phyloP scores from a whole-genome alignment of 2,888 invertebrate species.

The Metopia argyrocephala region DNA sequence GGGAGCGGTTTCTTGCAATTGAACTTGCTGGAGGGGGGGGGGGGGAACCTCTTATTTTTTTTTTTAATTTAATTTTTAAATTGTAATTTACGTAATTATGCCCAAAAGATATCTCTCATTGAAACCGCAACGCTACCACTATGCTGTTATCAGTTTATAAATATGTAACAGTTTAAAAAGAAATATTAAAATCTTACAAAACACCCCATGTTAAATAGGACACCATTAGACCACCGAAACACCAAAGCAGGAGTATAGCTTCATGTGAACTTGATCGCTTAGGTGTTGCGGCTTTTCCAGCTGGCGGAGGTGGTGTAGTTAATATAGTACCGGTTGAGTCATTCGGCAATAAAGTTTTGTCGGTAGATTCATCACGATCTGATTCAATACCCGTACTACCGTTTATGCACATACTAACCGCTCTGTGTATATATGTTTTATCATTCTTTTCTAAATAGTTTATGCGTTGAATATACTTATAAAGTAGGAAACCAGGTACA shows the following conservation, averaged over 20 bases:
- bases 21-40: no score
- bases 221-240: constrained; percentile 92
- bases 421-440: constrained; percentile 72
- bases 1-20: no score
- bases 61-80: no score
- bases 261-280: constrained; percentile 81
- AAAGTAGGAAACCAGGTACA: constrained; percentile 90
- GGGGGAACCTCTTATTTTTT: no score
- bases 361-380: constrained; percentile 79
- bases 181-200: no score
- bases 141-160: no score
- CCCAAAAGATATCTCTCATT: no score
- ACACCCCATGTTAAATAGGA: constrained; percentile 97
- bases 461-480: constrained; percentile 87
- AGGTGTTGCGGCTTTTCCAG: constrained; percentile 62
- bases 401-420: constrained; percentile 76
- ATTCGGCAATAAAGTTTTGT: constrained; percentile 68
- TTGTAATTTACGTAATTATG: no score
- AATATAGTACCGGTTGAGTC: constrained; percentile 67
- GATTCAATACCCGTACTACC: constrained; percentile 74
- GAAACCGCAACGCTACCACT: no score
- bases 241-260: constrained; percentile 83
- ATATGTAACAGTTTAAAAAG: no score
- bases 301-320: constrained; percentile 67
- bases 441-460: constrained; percentile 88